Evolutionary conservation across 1,140 invertebrate genomes (phyloP).

Genomic region (Araneus ventricosus): DNA sequence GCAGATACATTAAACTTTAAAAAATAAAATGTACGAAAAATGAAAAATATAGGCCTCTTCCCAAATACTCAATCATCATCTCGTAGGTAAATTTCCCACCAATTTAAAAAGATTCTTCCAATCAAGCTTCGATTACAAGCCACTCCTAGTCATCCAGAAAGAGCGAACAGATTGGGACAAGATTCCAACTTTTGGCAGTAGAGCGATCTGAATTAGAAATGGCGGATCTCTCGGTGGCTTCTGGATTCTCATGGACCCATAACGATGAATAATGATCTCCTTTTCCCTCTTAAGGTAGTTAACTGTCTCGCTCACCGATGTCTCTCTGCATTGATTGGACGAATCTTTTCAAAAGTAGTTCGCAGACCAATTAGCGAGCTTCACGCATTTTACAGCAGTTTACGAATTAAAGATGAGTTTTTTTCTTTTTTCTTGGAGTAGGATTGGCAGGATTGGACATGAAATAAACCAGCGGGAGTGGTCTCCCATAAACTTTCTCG

Average conservation of each 20-base stretch:
- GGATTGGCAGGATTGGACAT: too few species aligned
- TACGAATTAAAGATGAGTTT: slow-evolving; percentile 9
- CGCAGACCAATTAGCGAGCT: neutral
- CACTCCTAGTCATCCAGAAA: neutral
- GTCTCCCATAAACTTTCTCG: too few species aligned
- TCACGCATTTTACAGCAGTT: neutral
- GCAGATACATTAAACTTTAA: too few species aligned
- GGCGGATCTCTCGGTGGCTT: neutral
- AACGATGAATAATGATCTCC: slow-evolving; percentile 1
- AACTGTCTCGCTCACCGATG: slow-evolving; percentile 10
- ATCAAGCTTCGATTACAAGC: neutral
- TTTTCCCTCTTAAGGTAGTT: neutral
- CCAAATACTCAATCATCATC: neutral
- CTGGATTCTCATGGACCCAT: neutral
- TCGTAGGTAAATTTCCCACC: too few species aligned
- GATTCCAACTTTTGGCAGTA: neutral
- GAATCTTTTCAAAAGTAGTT: neutral
- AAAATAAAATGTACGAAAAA: too few species aligned
- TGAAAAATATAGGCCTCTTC: too few species aligned
- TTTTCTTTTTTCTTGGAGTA: neutral
- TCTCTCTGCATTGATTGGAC: neutral
- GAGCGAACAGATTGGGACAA: neutral
- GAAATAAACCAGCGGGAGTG: too few species aligned
- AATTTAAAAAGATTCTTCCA: too few species aligned
- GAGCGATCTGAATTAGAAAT: slow-evolving; percentile 14